These are phyloP conservation scores for Periplaneta americana DNA, from an alignment of 1,140 invertebrate species.

Conservation along the genomic window DNA sequence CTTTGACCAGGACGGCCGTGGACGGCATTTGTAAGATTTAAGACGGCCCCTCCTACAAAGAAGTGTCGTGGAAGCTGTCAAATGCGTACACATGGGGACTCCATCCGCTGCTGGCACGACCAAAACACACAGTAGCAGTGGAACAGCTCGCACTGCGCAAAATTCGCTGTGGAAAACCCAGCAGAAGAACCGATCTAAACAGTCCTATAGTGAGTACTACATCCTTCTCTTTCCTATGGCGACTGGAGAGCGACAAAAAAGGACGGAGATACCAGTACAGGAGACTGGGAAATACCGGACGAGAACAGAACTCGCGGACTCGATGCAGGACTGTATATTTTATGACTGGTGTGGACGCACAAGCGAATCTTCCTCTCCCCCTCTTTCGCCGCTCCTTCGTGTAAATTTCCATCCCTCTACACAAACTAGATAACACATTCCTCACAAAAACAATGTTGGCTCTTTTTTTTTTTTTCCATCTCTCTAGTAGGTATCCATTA, in stretches of 20 bases:
- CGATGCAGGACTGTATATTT: background rate
- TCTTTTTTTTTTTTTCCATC: too few relatives aligned
- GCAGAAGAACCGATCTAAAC: background rate
- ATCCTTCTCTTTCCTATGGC: background rate
- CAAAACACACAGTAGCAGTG: background rate
- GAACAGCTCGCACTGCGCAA: background rate
- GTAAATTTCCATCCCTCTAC: background rate
- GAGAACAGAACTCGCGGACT: background rate
- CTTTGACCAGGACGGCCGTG: background rate
- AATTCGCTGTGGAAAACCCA: background rate
- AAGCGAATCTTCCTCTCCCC: too few relatives aligned
- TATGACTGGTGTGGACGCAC: background rate
- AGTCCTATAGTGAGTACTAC: background rate
- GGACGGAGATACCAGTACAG: background rate
- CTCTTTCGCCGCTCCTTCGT: background rate
- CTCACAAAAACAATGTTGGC: background rate
- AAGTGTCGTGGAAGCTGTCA: background rate
- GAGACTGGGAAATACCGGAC: background rate
- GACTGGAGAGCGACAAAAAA: background rate
- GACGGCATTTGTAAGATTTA: background rate
- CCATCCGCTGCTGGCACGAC: background rate
- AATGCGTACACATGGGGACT: background rate
- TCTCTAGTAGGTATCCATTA: background rate
- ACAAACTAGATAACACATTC: background rate
- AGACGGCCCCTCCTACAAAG: background rate